These are phyloP conservation scores for Mormyrus hasselquistii DNA, from an alignment of 2,797 vertebrate species.

Conservation along the genomic window DNA sequence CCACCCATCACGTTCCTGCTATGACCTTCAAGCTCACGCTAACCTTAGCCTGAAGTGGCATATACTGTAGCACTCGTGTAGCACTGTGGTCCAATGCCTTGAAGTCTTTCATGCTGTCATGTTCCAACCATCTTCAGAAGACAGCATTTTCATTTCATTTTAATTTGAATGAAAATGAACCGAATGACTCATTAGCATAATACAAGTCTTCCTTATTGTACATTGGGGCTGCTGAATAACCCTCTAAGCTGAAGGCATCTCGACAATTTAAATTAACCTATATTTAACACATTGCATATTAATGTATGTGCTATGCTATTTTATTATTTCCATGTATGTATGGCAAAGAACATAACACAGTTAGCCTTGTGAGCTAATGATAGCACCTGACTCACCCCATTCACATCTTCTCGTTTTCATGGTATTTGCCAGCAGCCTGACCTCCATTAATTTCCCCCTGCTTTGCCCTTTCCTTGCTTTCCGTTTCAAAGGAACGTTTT, in stretches of 20 bases:
- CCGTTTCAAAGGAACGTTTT: not conserved
- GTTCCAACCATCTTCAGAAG: not conserved
- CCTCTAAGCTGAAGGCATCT: not conserved
- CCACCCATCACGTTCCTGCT: not conserved
- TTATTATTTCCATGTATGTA: not conserved
- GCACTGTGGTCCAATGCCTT: not conserved
- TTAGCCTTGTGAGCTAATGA: not conserved
- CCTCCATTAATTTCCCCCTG: not conserved
- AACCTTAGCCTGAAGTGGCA: constrained; percentile 7
- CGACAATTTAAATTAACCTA: not conserved
- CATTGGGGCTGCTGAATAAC: not conserved
- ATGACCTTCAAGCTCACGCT: not conserved
- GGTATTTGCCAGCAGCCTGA: not conserved
- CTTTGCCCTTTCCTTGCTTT: not conserved
- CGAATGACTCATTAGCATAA: not conserved
- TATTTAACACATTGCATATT: not conserved
- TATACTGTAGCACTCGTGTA: not conserved
- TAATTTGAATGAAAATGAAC: not conserved
- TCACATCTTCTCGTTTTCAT: not conserved
- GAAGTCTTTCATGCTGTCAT: not conserved
- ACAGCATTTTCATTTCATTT: not conserved
- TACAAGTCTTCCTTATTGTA: not conserved
- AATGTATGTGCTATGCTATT: not conserved
- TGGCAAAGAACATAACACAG: not conserved
- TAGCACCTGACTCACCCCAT: not conserved